A percentile compares a stretch with the other conserved stretches of the same genome.
phyloP scores from a whole-genome alignment of 2,888 invertebrate species.

The Ectemnius cavifrons region DNA sequence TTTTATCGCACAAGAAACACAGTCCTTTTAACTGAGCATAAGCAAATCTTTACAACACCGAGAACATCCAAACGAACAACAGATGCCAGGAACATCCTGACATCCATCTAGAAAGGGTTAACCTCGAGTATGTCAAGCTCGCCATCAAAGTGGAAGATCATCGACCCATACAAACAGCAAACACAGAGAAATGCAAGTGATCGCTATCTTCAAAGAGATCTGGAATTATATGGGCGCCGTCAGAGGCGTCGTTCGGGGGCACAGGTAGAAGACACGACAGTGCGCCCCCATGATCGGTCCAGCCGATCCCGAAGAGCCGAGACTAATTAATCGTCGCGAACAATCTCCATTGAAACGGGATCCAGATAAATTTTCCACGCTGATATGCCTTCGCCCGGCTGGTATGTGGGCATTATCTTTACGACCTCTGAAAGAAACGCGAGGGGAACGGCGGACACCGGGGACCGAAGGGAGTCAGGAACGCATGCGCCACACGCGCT shows the following conservation, averaged over 20 bases:
- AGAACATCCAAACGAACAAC: too few relatives aligned
- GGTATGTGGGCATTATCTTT: slow-evolving; percentile 71
- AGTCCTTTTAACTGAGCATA: too few relatives aligned
- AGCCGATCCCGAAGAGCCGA: slow-evolving; percentile 30
- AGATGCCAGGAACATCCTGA: too few relatives aligned
- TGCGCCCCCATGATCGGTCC: slow-evolving; percentile 48
- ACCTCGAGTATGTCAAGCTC: too few relatives aligned
- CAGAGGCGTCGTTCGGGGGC: not conserved
- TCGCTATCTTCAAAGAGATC: too few relatives aligned
- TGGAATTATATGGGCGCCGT: not conserved
- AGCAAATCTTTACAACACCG: too few relatives aligned
- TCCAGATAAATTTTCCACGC: slow-evolving; percentile 58
- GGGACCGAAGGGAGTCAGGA: slow-evolving; percentile 36
- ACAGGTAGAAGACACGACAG: not conserved
- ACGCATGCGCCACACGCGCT: slow-evolving; percentile 63
- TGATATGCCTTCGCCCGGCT: slow-evolving; percentile 45
- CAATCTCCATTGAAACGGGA: slow-evolving; percentile 60
- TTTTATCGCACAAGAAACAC: too few relatives aligned
- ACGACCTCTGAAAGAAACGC: slow-evolving; percentile 63
- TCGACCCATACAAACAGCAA: too few relatives aligned
- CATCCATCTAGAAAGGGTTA: too few relatives aligned
- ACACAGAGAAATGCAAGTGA: too few relatives aligned
- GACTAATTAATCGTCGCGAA: slow-evolving; percentile 58
- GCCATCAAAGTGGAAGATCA: too few relatives aligned
- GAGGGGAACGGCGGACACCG: slow-evolving; percentile 14